Evolutionary conservation across 2,888 invertebrate genomes (phyloP), one percentile per base, ranked within the genome.

Genomic region (Drosophila rubida): DNA sequence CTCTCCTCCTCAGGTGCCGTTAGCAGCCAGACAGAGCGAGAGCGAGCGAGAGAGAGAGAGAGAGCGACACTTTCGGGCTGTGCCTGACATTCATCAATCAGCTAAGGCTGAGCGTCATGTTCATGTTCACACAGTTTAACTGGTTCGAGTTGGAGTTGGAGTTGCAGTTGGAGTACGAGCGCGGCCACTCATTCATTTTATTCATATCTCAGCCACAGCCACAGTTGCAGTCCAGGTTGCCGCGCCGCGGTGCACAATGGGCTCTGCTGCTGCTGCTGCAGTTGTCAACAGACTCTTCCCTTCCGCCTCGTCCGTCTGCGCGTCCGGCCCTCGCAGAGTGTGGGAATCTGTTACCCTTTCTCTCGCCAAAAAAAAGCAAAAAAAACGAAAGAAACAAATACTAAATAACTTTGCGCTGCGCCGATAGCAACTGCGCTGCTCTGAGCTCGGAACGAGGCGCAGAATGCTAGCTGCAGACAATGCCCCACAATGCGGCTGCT

Each of bases 311-410:
- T 37, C 74, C 23, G n/a, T 48, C 55, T 35, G 53, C 16, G 50
- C 44, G 51, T 61, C 54, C 13, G 19, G 23, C 37, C 55, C 55
- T 64, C 62, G 41, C 45, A 63, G 75, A 89, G 88, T 89, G 89
- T 89, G 89, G 89, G 89, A 89, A 89, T 88, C 87, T 87, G 77
- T 85, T 89, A 88, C 88, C 88, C 88, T 89, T 89, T 89, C 88
- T 86, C 87, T 86, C 63, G 66, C 77, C 71, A 22, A 78, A 69
- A 42, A 42, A 16, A n/a, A n/a, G n/a, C 14, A 39, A 19, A 23
- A 23, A 19, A 13, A 39, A 50, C n/a, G n/a, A 23, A 0, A 30
- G 13, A 23, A 30, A 60, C 79, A 85, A 81, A 81, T 72, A 80
- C 81, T 13, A 78, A 84, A 84, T 84, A 71, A 79, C 79, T 82